Evolutionary conservation across 1,140 invertebrate species (phyloP).

Genomic region (Coelopa frigida): DNA sequence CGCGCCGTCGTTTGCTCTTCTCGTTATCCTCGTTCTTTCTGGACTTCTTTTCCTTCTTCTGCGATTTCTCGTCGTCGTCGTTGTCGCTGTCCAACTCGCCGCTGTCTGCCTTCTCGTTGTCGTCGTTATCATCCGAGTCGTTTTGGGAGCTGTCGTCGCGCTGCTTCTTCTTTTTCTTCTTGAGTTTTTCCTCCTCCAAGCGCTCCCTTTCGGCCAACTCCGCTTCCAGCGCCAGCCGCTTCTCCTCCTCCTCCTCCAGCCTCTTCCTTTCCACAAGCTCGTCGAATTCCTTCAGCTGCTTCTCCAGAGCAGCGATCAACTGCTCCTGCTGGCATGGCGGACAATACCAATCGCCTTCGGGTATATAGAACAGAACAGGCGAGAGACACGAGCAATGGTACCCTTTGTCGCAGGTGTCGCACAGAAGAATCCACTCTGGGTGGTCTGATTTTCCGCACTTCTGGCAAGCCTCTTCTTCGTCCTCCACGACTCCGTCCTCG

Average conservation of each 20-base stretch:
- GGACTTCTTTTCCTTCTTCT: constrained; percentile 15
- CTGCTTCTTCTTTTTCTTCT: constrained; percentile 18
- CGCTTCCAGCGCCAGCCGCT: constrained; percentile 54
- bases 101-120: constrained; percentile 17
- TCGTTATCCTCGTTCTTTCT: constrained; percentile 17
- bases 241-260: constrained; percentile 61
- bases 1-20: constrained; percentile 28
- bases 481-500: constrained; percentile 32
- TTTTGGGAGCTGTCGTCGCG: constrained; percentile 1
- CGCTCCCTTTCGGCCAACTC: constrained; percentile 25
- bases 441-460: constrained; percentile 84
- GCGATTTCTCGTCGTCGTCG: constrained; percentile 11
- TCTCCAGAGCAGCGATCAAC: constrained; percentile 62
- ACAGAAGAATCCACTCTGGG: constrained; percentile 92
- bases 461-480: constrained; percentile 65
- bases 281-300: constrained; percentile 56
- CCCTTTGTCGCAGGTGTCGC: constrained; percentile 88
- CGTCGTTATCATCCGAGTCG: constrained; percentile 14
- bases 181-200: constrained; percentile 27
- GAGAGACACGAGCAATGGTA: constrained; percentile 92
- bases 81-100: constrained; percentile 6
- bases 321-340: constrained; percentile 85
- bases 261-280: constrained; percentile 58
- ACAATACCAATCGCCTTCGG: constrained; percentile 96
- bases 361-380: constrained; percentile 84